phyloP scores from a whole-genome alignment of 2,888 invertebrate genomes.

The Galeruca laticollis region DNA sequence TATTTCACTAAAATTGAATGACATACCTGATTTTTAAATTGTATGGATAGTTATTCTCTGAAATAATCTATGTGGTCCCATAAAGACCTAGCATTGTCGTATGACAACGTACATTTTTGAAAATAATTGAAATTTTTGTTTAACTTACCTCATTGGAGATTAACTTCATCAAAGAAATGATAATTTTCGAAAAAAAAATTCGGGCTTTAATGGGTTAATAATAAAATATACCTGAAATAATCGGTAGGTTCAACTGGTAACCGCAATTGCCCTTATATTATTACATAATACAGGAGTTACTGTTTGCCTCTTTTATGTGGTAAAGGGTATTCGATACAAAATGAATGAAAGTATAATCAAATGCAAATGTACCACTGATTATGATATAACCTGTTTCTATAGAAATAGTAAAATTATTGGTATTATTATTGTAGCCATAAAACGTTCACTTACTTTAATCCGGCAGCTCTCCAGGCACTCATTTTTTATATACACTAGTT shows the following conservation, averaged over 20 bases:
- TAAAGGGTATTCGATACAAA: no score
- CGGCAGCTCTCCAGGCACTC: conserved; percentile 87
- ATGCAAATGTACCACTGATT: background rate
- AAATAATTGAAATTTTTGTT: no score
- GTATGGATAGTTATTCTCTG: conserved; percentile 16
- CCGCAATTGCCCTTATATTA: background rate
- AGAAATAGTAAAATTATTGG: conserved; percentile 3
- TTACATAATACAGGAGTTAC: background rate
- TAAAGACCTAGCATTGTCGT: no score
- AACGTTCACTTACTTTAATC: conserved; percentile 78
- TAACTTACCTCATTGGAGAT: no score
- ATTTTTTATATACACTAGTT: conserved; percentile 66
- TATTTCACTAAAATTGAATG: conserved; percentile 23
- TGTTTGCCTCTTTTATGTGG: background rate
- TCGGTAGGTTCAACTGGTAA: no score
- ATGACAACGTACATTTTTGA: no score
- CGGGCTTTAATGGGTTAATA: no score
- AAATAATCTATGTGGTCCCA: no score
- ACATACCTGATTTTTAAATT: conserved; percentile 21
- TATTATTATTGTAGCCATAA: background rate
- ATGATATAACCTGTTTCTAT: background rate
- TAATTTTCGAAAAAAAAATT: no score
- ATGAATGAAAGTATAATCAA: background rate
- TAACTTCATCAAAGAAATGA: no score
- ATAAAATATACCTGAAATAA: no score